phyloP scores from a whole-genome alignment of 2,888 invertebrate species.

The Anarsia innoxiella region DNA sequence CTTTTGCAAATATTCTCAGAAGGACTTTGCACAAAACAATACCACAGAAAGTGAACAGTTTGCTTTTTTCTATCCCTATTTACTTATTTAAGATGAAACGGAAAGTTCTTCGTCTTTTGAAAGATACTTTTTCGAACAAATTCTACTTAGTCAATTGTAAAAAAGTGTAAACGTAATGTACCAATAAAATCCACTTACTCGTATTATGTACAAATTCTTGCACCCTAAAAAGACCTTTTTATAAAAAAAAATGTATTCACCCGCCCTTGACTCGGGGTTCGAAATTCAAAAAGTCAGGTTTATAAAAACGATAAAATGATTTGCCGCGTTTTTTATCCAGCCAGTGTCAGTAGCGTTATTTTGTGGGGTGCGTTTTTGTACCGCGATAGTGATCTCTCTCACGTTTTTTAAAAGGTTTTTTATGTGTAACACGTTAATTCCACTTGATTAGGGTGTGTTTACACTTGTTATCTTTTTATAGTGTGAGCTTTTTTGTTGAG shows the following conservation, averaged over 20 bases:
- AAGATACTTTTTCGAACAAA: too few species aligned
- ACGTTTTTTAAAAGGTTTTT: conserved; percentile 63
- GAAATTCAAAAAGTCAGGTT: conserved; percentile 39
- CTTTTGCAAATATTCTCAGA: conserved; percentile 40
- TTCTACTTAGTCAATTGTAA: neutral
- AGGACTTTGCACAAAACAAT: conserved; percentile 55
- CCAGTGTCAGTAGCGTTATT: conserved; percentile 15
- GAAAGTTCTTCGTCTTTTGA: conserved; percentile 26
- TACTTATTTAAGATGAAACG: conserved; percentile 28
- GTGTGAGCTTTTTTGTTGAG: conserved; percentile 12
- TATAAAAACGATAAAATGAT: conserved; percentile 53
- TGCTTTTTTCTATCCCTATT: conserved; percentile 22
- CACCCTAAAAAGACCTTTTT: conserved; percentile 13
- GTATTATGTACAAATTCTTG: too few species aligned
- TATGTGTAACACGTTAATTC: conserved; percentile 45
- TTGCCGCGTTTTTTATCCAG: conserved; percentile 23
- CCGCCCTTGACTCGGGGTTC: conserved; percentile 21
- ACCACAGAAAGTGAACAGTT: conserved; percentile 33
- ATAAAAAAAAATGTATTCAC: conserved; percentile 25
- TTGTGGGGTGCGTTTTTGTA: conserved; percentile 51
- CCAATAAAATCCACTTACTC: too few species aligned
- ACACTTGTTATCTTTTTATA: conserved; percentile 43
- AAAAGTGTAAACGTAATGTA: too few species aligned
- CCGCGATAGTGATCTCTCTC: conserved; percentile 60
- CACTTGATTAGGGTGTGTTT: conserved; percentile 60